Evolutionary conservation across 2,888 invertebrate species (phyloP).

Genomic region (Euphydryas editha): DNA sequence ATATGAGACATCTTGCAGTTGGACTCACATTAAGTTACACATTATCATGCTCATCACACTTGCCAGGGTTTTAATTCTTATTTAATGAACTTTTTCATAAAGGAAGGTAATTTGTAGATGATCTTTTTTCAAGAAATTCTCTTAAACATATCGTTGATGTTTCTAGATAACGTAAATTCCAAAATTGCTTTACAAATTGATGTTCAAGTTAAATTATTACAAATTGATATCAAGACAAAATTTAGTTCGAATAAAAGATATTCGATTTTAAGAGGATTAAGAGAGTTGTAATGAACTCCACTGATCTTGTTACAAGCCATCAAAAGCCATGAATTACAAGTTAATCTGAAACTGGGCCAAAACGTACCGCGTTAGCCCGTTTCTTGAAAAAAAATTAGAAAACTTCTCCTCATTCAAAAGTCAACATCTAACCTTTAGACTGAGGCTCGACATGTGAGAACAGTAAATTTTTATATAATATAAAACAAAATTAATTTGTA

Average conservation of each 20-base stretch:
- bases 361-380: slow-evolving; percentile 28
- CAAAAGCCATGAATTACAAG: slow-evolving; percentile 45
- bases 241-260: slow-evolving; percentile 1
- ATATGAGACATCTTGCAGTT: no score
- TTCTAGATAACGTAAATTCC: background rate
- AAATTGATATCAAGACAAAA: no score
- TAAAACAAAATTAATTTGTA: no score
- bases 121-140: background rate
- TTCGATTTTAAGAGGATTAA: slow-evolving; percentile 9
- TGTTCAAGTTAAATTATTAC: slow-evolving; percentile 2
- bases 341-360: slow-evolving; percentile 43
- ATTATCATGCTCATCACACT: no score
- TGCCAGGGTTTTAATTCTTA: no score
- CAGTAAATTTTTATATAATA: background rate
- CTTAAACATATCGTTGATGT: background rate
- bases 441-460: slow-evolving; percentile 18
- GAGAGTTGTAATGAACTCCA: slow-evolving; percentile 22
- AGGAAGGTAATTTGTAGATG: no score
- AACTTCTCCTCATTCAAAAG: slow-evolving; percentile 55
- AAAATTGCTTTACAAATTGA: background rate
- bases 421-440: slow-evolving; percentile 35
- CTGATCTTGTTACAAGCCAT: slow-evolving; percentile 27
- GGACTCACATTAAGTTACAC: no score
- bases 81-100: no score
- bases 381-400: slow-evolving; percentile 53